A percentile compares a stretch with the other conserved stretches of the same genome.
Conservation (phyloP, 2,888 invertebrate genomes). For the Nomada hirtipes region DNA sequence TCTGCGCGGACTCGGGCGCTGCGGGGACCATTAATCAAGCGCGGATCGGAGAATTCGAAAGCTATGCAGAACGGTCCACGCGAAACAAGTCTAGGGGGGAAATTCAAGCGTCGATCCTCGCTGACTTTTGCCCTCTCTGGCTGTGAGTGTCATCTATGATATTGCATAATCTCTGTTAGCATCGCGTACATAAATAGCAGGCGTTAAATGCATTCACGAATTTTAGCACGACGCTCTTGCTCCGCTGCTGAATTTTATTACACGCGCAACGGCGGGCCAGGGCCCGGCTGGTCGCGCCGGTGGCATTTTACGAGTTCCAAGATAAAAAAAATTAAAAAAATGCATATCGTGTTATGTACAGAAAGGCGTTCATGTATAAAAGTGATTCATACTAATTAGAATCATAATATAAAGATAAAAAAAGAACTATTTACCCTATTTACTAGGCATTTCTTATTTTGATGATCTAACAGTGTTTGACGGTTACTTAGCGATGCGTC, state of each 20-base stretch:
- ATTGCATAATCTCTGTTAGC: constrained; percentile 39
- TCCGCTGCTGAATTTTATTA: constrained; percentile 35
- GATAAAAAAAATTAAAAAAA: constrained; percentile 6
- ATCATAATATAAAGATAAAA: constrained; percentile 6
- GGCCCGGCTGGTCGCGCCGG: not conserved
- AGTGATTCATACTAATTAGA: constrained; percentile 21
- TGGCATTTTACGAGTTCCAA: not conserved
- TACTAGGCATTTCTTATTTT: not conserved
- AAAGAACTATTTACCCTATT: not conserved
- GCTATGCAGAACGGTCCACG: no score
- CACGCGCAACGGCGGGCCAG: not conserved
- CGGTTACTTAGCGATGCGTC: not conserved
- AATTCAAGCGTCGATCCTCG: not conserved
- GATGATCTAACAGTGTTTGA: not conserved
- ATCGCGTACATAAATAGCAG: constrained; percentile 38
- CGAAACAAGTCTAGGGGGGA: not conserved
- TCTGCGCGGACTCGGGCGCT: no score
- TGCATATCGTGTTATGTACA: not conserved
- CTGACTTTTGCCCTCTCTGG: not conserved
- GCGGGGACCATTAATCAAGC: no score
- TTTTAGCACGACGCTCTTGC: constrained; percentile 22
- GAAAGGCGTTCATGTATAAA: constrained; percentile 1
- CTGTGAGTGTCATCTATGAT: constrained; percentile 9
- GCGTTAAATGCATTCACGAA: constrained; percentile 41
- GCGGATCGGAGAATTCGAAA: not conserved